phyloP scores from a whole-genome alignment of 2,113 vertebrate genomes.

The Pimephales promelas region DNA sequence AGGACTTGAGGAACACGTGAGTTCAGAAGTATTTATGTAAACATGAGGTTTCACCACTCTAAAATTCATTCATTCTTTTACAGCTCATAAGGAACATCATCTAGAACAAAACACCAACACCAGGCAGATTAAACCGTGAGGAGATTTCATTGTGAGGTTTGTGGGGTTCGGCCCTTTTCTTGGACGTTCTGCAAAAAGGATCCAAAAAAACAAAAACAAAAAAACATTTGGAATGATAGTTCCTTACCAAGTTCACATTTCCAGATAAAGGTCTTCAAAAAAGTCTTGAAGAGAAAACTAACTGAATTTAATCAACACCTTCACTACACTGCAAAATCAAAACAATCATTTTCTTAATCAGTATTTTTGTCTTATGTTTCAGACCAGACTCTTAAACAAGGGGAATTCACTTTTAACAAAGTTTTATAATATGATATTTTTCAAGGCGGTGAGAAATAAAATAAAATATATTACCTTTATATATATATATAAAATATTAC shows the following conservation, averaged over 20 bases:
- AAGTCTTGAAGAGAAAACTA: neutral
- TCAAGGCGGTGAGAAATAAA: neutral
- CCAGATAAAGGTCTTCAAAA: neutral
- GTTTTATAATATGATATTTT: too few relatives aligned
- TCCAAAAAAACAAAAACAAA: neutral
- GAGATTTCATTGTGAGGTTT: neutral
- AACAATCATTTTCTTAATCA: neutral
- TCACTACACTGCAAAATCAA: neutral
- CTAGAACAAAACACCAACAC: neutral
- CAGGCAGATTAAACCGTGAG: neutral
- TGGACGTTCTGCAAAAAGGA: neutral
- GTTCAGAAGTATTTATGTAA: conserved; percentile 38
- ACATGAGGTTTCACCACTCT: conserved; percentile 38
- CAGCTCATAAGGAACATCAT: conserved; percentile 4
- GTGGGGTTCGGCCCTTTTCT: neutral
- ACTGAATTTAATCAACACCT: neutral
- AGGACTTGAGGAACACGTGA: conserved; percentile 15
- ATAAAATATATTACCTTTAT: neutral
- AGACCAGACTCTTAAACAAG: neutral
- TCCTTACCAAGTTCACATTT: conserved; percentile 9
- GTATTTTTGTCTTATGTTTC: neutral
- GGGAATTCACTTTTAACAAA: too few relatives aligned
- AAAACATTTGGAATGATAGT: neutral
- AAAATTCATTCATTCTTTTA: conserved; percentile 28
- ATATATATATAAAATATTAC: neutral